phyloP scores from a whole-genome alignment of 2,113 vertebrate genomes.

The Mastomys coucha region DNA sequence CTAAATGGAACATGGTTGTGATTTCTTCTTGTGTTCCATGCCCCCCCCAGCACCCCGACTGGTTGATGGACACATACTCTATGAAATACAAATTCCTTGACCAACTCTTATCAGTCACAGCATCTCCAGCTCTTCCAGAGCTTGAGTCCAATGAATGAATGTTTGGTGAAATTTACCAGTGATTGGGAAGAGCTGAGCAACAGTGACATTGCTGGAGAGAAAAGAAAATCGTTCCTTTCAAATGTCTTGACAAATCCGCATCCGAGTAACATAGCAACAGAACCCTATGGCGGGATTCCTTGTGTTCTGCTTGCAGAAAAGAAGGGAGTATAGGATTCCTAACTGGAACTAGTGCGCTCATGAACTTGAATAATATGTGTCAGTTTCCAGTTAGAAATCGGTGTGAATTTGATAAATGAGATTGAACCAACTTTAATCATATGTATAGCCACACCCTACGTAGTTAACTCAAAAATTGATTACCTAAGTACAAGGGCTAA shows the following conservation, averaged over 20 bases:
- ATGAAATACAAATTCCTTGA: neutral
- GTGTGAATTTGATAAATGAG: conserved; percentile 23
- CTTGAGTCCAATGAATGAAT: too few species aligned
- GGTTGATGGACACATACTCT: neutral
- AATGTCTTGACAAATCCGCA: neutral
- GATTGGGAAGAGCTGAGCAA: neutral
- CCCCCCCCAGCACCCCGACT: rapidly evolving
- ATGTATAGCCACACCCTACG: neutral
- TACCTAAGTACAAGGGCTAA: neutral
- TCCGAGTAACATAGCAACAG: neutral
- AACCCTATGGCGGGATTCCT: neutral
- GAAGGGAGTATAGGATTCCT: neutral
- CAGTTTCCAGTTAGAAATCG: conserved; percentile 15
- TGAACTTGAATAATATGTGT: neutral
- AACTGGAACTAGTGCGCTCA: neutral
- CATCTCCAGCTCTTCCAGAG: neutral
- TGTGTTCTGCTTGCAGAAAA: neutral
- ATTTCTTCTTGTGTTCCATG: neutral
- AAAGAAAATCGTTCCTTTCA: neutral
- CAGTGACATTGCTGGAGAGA: neutral
- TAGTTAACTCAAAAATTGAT: neutral
- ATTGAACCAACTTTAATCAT: neutral
- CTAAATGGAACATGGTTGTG: neutral
- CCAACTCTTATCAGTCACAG: neutral
- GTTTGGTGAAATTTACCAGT: neutral